Percentiles rank a stretch among this genome's conserved stretches.
phyloP scores from a whole-genome alignment of 2,797 vertebrate genomes.

The Xenops minutus region DNA sequence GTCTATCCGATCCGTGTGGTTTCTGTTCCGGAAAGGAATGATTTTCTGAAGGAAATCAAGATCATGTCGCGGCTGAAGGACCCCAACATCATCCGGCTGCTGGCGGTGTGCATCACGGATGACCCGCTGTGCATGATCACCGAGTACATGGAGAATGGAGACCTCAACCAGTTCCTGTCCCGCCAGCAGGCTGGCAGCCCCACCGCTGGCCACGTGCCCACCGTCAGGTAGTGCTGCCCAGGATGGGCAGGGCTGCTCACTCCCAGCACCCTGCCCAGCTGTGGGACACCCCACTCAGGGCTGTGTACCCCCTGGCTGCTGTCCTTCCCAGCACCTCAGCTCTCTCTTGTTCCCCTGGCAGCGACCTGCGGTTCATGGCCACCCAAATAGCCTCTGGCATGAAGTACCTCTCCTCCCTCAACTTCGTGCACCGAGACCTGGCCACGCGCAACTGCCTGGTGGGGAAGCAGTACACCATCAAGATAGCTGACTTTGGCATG shows the following conservation, averaged over 20 bases:
- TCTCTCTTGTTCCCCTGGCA: constrained; percentile 8
- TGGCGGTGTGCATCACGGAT: constrained; percentile 92
- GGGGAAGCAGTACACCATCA: constrained; percentile 95
- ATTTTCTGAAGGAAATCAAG: constrained; percentile 99
- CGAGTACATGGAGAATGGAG: constrained; percentile 99
- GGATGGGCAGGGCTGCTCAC: not conserved
- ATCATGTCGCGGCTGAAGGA: constrained; percentile 99
- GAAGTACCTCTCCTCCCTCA: constrained; percentile 97
- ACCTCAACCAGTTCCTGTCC: constrained; percentile 98
- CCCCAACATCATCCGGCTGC: constrained; percentile 94
- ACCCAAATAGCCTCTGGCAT: constrained; percentile 96
- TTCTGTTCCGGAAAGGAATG: constrained; percentile 84
- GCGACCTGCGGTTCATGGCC: constrained; percentile 91
- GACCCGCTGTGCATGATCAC: constrained; percentile 98
- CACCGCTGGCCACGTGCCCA: constrained; percentile 59
- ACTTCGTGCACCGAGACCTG: constrained; percentile 96
- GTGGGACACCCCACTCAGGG: rapidly evolving
- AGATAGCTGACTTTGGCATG: constrained; percentile 99
- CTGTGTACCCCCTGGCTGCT: rapidly evolving
- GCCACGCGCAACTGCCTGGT: constrained; percentile 96
- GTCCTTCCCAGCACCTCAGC: rapidly evolving
- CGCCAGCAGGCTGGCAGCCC: constrained; percentile 83
- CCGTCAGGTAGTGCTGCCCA: constrained; percentile 79
- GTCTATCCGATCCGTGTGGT: not conserved
- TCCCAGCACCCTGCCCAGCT: not conserved